phyloP scores from a whole-genome alignment of 2,113 vertebrate genomes.

The Columbina picui region DNA sequence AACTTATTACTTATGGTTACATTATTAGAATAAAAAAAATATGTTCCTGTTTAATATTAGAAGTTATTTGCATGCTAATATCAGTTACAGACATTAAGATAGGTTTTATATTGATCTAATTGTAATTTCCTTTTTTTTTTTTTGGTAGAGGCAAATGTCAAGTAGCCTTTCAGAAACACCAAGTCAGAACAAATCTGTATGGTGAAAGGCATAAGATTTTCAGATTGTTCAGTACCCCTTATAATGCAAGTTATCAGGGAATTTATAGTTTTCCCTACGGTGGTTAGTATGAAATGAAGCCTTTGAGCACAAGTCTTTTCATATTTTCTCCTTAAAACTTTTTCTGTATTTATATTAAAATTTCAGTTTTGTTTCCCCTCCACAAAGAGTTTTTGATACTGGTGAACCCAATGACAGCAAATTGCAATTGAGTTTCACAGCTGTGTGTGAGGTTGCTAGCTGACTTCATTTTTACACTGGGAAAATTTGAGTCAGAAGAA shows the following conservation, averaged over 20 bases:
- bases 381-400: background rate
- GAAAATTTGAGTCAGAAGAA: background rate
- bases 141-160: background rate
- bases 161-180: background rate
- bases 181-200: background rate
- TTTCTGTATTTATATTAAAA: background rate
- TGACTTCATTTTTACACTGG: background rate
- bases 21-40: background rate
- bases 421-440: background rate
- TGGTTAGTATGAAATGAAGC: background rate
- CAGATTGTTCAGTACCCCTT: background rate
- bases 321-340: background rate
- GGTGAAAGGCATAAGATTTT: background rate
- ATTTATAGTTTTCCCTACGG: background rate
- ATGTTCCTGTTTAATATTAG: background rate
- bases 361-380: background rate
- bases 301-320: background rate
- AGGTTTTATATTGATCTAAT: background rate
- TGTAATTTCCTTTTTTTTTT: background rate
- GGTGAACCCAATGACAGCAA: background rate
- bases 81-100: background rate
- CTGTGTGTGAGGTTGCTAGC: background rate
- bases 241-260: background rate
- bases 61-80: background rate
- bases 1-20: accelerated